Conservation (phyloP, 2,797 vertebrate genomes). For the Enteromius paludinosus region DNA sequence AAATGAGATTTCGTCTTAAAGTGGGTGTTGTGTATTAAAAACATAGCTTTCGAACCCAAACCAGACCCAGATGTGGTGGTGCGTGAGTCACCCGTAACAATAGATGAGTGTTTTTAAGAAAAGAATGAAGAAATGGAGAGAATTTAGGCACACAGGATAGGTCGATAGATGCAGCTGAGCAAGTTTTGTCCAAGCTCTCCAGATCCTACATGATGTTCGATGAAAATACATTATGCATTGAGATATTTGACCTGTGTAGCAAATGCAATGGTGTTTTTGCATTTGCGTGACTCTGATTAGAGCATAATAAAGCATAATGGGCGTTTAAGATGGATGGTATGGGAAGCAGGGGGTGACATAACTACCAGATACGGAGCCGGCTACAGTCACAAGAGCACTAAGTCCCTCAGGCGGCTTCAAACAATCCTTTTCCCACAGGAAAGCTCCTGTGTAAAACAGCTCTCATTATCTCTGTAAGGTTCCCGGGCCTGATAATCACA, state of each 20-base stretch:
- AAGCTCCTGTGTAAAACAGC: conserved; percentile 48
- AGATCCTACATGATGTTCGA: background rate
- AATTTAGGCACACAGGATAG: background rate
- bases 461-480: conserved; percentile 57
- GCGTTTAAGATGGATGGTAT: background rate
- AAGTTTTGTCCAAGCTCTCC: background rate
- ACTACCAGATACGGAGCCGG: background rate
- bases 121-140: background rate
- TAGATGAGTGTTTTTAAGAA: background rate
- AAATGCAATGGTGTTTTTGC: background rate
- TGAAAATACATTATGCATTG: background rate
- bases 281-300: conserved; percentile 4
- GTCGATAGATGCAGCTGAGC: background rate
- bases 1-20: background rate
- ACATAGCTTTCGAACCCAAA: conserved; percentile 31
- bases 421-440: conserved; percentile 52
- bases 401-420: conserved; percentile 32
- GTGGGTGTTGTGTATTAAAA: background rate
- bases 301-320: background rate
- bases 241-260: background rate
- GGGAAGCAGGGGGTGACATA: conserved; percentile 1
- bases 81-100: background rate
- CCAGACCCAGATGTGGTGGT: conserved; percentile 49
- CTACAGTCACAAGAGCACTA: conserved; percentile 24
- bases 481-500: conserved; percentile 53